Evolutionary conservation across 2,888 invertebrate genomes (phyloP).

Genomic region (Volucella bombylans): DNA sequence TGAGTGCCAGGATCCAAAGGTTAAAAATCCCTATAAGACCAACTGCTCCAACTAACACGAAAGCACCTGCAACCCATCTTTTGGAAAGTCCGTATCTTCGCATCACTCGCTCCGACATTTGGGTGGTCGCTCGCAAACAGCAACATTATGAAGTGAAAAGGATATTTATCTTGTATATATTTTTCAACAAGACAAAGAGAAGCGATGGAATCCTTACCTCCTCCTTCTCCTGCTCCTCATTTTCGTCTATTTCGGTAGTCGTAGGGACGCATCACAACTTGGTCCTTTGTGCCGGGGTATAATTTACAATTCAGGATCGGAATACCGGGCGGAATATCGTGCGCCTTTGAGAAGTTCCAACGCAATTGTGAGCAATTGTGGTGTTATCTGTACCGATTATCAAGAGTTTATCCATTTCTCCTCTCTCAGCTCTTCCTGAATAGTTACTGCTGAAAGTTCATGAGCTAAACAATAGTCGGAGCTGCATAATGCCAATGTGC

Average conservation of each 20-base stretch:
- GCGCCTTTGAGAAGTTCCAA: slow-evolving; percentile 49
- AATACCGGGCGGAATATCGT: slow-evolving; percentile 25
- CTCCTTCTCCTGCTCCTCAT: no score
- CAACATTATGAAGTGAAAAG: slow-evolving; percentile 35
- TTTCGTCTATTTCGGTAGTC: neutral
- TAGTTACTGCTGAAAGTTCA: slow-evolving; percentile 28
- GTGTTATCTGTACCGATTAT: slow-evolving; percentile 41
- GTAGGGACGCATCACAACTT: slow-evolving; percentile 3
- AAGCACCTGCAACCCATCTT: neutral
- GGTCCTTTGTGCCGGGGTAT: slow-evolving; percentile 27
- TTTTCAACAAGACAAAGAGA: slow-evolving; percentile 18
- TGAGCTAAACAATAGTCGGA: slow-evolving; percentile 30
- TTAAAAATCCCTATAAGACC: slow-evolving; percentile 9
- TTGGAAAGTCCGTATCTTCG: neutral
- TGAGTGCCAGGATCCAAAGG: slow-evolving; percentile 5
- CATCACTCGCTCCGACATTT: no score
- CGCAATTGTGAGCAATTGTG: slow-evolving; percentile 44
- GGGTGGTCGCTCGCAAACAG: slow-evolving; percentile 16
- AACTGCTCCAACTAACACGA: neutral
- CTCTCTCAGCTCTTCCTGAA: slow-evolving; percentile 10
- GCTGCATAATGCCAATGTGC: neutral
- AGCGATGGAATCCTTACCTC: neutral
- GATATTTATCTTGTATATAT: slow-evolving; percentile 52
- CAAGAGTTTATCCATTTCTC: slow-evolving; percentile 12
- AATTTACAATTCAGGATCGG: slow-evolving; percentile 53